phyloP scores from a whole-genome alignment of 2,888 invertebrate species.

The Tridacna gigas region DNA sequence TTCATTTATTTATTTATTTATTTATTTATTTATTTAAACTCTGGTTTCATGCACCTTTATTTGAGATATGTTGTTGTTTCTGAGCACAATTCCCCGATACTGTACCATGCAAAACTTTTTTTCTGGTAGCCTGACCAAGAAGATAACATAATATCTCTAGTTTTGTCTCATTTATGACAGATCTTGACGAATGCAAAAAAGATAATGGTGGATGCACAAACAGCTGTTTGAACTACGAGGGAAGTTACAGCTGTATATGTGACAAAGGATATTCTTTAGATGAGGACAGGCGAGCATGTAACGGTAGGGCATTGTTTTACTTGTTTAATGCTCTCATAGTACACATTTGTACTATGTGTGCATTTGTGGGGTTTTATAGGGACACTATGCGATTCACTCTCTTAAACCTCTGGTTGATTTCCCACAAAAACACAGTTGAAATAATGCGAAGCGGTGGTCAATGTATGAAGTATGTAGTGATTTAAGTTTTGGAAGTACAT shows the following conservation, averaged over 20 bases:
- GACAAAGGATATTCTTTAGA: neutral
- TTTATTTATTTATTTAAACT: neutral
- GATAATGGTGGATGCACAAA: conserved; percentile 15
- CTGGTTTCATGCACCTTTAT: neutral
- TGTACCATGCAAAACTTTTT: neutral
- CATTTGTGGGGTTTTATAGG: no score
- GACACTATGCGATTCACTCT: no score
- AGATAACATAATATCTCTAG: no score
- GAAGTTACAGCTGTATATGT: conserved; percentile 5
- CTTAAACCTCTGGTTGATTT: no score
- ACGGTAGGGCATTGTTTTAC: neutral
- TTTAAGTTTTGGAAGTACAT: no score
- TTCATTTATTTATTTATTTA: no score
- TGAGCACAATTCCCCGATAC: neutral
- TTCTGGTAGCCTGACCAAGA: neutral
- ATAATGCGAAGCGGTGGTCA: no score
- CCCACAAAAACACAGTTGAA: no score
- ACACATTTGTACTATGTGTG: neutral
- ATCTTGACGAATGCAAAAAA: neutral
- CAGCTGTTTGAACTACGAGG: neutral
- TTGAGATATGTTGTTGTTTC: neutral
- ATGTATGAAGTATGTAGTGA: no score
- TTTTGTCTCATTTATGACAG: neutral
- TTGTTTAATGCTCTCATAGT: neutral
- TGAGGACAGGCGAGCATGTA: neutral